Conservation (phyloP, 2,113 vertebrate species). For the Sturnira hondurensis region DNA sequence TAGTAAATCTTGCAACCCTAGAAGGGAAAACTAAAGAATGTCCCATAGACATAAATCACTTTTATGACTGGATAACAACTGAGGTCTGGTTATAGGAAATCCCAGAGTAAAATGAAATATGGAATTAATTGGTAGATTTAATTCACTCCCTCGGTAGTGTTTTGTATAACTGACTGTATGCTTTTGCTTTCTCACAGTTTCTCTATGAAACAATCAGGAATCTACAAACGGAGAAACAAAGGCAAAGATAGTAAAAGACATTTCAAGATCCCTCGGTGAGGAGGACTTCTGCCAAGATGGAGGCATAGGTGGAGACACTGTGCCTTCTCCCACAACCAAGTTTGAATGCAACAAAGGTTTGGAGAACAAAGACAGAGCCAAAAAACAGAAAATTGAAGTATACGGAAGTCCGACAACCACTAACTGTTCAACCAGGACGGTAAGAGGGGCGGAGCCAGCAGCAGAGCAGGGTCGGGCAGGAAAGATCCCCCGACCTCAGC, state of each 20-base stretch:
- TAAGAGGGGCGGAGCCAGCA: too few species aligned
- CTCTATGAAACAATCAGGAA: not conserved
- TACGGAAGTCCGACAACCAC: too few species aligned
- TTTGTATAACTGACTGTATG: not conserved
- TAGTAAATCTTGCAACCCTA: not conserved
- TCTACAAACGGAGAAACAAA: not conserved
- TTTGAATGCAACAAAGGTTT: too few species aligned
- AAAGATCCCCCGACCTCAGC: too few species aligned
- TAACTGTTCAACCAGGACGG: too few species aligned
- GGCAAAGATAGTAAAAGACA: not conserved
- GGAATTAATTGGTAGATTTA: not conserved
- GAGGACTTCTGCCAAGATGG: too few species aligned
- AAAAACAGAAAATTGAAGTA: too few species aligned
- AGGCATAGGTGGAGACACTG: too few species aligned
- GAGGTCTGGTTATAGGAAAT: not conserved
- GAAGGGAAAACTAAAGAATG: not conserved
- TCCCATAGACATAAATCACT: not conserved
- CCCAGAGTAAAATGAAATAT: not conserved
- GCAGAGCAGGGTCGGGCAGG: too few species aligned
- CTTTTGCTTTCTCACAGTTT: not conserved
- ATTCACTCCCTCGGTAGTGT: not conserved
- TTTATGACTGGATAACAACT: not conserved
- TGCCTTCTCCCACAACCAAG: too few species aligned
- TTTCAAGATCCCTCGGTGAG: not conserved
- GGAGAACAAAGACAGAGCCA: too few species aligned